Base-by-base conservation (phyloP, 2,113 vertebrate genomes). In the Festucalex cinctus region DNA sequence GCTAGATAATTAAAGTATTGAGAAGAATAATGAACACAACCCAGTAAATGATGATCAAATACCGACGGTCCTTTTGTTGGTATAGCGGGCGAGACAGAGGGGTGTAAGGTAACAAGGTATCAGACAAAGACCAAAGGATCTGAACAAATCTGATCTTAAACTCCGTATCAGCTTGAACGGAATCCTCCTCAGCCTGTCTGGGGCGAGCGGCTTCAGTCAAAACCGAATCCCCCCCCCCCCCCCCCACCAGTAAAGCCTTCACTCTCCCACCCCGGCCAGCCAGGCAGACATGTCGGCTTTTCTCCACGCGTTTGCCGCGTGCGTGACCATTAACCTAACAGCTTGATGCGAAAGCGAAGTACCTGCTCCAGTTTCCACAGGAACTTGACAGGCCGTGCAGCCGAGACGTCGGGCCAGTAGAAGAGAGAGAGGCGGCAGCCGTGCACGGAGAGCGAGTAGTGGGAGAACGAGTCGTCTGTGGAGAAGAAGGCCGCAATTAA, bases 361-460 rank as follows among this genome's bases (percentile, higher is more conserved):
- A 99, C 97, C 96, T 99, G 96, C 79, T 98, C 96, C 75, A 98
- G 89, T 88, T 98, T 98, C 96, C 97, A 99, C 71, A 98, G 93
- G 88, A 99, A 98, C 85, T 99, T 98, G 84, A 98, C 95, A 0
- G 97, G 96, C 35, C 95, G 94, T 0, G 95, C 94, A 0, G 95
- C 94, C 3, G 95, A 94, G 61, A 98, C 92, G 68, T 98, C 87
- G 0, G 97, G 95, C 96, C 97, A 98, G 85, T 97, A 98, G 78
- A 98, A 95, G 74, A 99, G 96, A 65, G 95, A 93, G 39, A 98
- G 95, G 36, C 97, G 93, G 81, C 96, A 98, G 88, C 96, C 95
- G 0, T 98, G 97, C 71, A 98, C 96, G 0, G 95, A 91, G 76
- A 99, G 91, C 0, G 96, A 94, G 79, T 98, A 98, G 91, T 97